These are phyloP conservation scores for Montifringilla adamsi DNA, from an alignment of 2,113 vertebrate genomes.

Conservation along the genomic window DNA sequence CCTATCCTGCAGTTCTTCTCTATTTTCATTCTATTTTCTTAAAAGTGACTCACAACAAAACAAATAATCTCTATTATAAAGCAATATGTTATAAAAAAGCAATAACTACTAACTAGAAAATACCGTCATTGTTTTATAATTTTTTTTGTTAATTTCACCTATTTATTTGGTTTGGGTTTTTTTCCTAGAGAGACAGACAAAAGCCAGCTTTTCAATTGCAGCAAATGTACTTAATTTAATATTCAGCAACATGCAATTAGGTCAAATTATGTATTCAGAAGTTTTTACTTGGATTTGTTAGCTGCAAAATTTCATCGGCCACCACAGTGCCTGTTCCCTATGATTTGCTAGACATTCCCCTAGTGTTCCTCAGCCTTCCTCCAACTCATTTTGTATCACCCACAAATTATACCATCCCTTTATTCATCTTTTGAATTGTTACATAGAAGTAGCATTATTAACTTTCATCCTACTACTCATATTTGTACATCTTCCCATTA, in stretches of 20 bases:
- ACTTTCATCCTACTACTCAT: neutral
- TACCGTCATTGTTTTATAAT: neutral
- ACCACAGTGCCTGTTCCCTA: neutral
- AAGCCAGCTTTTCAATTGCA: neutral
- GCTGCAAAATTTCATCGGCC: neutral
- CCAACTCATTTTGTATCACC: neutral
- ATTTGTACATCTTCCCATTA: neutral
- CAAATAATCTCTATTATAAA: neutral
- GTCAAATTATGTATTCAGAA: neutral
- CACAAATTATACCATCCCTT: neutral
- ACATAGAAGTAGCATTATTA: neutral
- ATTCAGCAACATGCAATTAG: constrained; percentile 5
- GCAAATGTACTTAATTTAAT: neutral
- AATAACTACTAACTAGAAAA: neutral
- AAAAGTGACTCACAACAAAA: neutral
- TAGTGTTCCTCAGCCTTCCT: neutral
- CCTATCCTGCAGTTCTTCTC: neutral
- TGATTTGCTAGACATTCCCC: neutral
- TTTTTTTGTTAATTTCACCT: neutral
- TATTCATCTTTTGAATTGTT: neutral
- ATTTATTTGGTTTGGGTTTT: neutral
- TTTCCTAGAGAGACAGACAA: neutral
- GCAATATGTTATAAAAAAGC: neutral
- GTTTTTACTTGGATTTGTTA: neutral
- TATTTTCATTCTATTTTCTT: neutral